A percentile compares a stretch with the other conserved stretches of the same genome.
phyloP scores from a whole-genome alignment of 2,797 vertebrate species.

The Onychomys torridus region DNA sequence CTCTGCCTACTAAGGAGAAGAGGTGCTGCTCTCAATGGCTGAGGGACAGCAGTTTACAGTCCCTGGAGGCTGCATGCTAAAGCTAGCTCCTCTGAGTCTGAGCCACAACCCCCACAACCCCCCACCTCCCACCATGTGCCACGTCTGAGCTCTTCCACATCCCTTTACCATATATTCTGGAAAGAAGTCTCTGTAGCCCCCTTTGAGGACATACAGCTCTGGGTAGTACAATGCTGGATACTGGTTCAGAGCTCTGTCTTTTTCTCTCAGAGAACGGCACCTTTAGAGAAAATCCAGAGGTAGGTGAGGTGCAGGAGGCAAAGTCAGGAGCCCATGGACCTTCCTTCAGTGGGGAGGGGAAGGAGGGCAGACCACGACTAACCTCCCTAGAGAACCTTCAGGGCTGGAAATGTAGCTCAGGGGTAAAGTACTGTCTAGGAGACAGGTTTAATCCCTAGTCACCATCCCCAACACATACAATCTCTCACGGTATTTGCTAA shows the following conservation, averaged over 20 bases:
- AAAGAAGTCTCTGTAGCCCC: slow-evolving; percentile 88
- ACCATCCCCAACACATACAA: background rate
- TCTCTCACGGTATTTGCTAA: background rate
- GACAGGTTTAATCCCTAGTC: background rate
- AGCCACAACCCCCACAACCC: background rate
- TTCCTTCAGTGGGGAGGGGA: background rate
- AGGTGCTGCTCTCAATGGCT: background rate
- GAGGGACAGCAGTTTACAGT: background rate
- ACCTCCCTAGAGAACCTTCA: background rate
- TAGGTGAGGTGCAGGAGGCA: background rate
- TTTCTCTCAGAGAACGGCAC: slow-evolving; percentile 85
- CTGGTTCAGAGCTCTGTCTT: slow-evolving; percentile 86
- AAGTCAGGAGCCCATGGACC: background rate
- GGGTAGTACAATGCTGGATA: slow-evolving; percentile 87
- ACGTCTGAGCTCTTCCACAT: background rate
- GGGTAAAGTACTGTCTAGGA: background rate
- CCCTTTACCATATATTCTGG: slow-evolving; percentile 83
- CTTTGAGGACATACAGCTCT: slow-evolving; percentile 88
- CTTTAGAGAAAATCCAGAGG: slow-evolving; percentile 77
- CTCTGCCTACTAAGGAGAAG: background rate
- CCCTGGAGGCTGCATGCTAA: background rate
- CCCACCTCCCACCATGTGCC: background rate
- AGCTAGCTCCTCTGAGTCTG: background rate
- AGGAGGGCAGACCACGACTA: background rate
- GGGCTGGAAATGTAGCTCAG: background rate